phyloP scores from a whole-genome alignment of 2,113 vertebrate genomes.

The Tetrax tetrax region DNA sequence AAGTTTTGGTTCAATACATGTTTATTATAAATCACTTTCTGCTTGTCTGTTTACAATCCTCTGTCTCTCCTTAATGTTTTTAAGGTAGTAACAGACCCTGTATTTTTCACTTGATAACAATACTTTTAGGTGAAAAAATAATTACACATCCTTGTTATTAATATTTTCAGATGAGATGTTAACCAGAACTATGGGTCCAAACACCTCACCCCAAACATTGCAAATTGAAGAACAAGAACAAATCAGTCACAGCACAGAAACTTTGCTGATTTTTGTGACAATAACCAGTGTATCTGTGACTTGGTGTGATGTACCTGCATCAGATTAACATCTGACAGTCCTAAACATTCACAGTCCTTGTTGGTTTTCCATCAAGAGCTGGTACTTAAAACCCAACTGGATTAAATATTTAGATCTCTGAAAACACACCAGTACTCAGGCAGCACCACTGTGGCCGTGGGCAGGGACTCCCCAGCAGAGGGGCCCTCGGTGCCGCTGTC shows the following conservation, averaged over 20 bases:
- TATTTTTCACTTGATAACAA: background rate
- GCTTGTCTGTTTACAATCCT: slow-evolving; percentile 11
- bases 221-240: background rate
- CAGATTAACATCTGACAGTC: background rate
- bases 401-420: background rate
- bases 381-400: background rate
- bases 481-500: background rate
- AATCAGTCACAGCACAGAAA: background rate
- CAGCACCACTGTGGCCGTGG: background rate
- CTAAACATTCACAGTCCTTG: background rate
- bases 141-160: background rate
- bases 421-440: too few relatives aligned
- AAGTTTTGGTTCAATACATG: background rate
- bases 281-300: background rate
- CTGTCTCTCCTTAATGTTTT: background rate
- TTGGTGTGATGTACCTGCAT: background rate
- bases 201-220: background rate
- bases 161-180: background rate
- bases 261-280: background rate
- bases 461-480: background rate
- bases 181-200: background rate
- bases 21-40: slow-evolving; percentile 24
- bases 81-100: background rate
- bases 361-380: background rate
- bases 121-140: background rate